Evolutionary conservation across 2,797 vertebrate species (phyloP).

Genomic region (Hybognathus amarus): DNA sequence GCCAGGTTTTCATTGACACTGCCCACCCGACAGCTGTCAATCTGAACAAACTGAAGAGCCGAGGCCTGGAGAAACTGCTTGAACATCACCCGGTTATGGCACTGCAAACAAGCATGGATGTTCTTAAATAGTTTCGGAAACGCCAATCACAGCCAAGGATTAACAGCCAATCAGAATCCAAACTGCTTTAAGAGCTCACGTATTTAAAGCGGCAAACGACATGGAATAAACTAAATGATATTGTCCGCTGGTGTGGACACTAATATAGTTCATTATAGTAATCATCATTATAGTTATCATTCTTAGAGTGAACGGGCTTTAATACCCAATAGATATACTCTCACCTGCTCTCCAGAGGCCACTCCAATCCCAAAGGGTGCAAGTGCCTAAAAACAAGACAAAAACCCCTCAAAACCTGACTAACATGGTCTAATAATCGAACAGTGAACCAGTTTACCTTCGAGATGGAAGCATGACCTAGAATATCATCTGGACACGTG

Average conservation of each 20-base stretch:
- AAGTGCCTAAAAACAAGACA: slow-evolving; percentile 76
- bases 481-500: slow-evolving; percentile 84
- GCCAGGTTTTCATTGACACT: slow-evolving; percentile 89
- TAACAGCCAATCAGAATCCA: no score
- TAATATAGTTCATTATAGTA: no score
- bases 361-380: slow-evolving; percentile 79
- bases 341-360: slow-evolving; percentile 83
- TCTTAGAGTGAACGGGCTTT: background rate
- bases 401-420: background rate
- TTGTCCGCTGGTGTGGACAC: no score
- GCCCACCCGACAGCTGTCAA: slow-evolving; percentile 87
- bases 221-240: background rate
- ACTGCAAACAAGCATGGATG: slow-evolving; percentile 63
- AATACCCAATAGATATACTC: background rate
- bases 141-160: no score
- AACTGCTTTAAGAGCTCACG: no score
- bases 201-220: no score
- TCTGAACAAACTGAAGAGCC: slow-evolving; percentile 86
- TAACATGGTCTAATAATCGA: background rate
- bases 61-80: slow-evolving; percentile 87
- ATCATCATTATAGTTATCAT: background rate
- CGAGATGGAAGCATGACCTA: slow-evolving; percentile 82
- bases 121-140: background rate
- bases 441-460: slow-evolving; percentile 68
- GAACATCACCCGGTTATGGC: slow-evolving; percentile 86